Conservation (phyloP, 2,797 vertebrate genomes). For the Sebastolobus altivelis region DNA sequence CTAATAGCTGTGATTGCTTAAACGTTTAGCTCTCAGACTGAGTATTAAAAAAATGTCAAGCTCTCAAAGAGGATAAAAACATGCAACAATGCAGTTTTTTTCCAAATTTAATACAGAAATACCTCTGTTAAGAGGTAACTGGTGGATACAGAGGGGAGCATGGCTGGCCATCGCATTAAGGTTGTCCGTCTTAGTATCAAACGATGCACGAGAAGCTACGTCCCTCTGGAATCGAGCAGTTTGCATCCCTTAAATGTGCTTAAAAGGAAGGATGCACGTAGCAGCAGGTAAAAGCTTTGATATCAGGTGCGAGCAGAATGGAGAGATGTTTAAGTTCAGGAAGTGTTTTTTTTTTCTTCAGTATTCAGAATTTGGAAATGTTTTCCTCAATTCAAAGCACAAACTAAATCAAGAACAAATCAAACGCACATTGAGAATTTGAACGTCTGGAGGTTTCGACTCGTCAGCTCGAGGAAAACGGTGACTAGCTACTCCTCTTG, state of each 20-base stretch:
- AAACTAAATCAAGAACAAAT: conserved; percentile 40
- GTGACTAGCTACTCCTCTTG: conserved; percentile 19
- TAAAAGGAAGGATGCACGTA: neutral
- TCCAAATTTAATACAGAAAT: neutral
- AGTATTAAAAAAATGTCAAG: neutral
- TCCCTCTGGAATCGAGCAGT: neutral
- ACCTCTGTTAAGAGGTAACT: neutral
- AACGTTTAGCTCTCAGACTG: neutral
- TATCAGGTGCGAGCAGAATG: neutral
- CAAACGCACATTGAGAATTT: conserved; percentile 17
- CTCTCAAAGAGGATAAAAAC: neutral
- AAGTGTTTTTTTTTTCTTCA: conserved; percentile 12
- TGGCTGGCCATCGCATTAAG: conserved; percentile 3
- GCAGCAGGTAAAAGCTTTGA: conserved; percentile 6
- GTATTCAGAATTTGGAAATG: conserved; percentile 7
- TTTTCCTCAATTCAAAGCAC: conserved; percentile 59
- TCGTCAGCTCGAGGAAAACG: neutral
- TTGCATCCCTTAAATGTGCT: neutral
- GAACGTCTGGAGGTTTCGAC: neutral
- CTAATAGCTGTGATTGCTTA: neutral
- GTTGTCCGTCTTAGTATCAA: neutral
- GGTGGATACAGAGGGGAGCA: conserved; percentile 13
- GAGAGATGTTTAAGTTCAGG: conserved; percentile 1
- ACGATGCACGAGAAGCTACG: neutral
- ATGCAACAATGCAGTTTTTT: neutral